A percentile compares a stretch with the other conserved stretches of the same genome.
Conservation (phyloP, 2,888 invertebrate species). For the Yponomeuta evonymella region DNA sequence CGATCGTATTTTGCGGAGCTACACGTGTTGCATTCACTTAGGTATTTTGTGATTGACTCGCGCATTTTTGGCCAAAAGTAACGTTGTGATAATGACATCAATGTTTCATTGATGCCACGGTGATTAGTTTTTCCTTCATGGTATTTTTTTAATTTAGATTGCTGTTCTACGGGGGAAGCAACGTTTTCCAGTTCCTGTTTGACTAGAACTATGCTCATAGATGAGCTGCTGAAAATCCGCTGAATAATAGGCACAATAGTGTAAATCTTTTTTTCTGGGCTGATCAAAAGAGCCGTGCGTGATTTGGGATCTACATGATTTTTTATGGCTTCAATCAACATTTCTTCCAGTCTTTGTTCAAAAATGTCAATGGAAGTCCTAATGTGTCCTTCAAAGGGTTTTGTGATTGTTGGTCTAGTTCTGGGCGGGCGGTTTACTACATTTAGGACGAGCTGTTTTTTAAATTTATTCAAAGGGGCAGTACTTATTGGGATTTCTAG, state of each 20-base stretch:
- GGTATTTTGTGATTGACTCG: conserved; percentile 12
- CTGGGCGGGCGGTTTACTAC: background rate
- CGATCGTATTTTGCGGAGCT: conserved; percentile 23
- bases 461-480: conserved; percentile 11
- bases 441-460: conserved; percentile 3
- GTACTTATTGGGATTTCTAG: conserved; percentile 4
- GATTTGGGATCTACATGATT: conserved; percentile 3
- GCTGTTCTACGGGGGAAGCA: background rate
- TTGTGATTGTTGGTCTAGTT: background rate
- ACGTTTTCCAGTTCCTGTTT: conserved; percentile 8
- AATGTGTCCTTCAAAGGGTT: conserved; percentile 12
- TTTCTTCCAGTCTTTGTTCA: conserved; percentile 3
- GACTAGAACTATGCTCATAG: background rate
- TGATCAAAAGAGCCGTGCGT: background rate
- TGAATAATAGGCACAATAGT: conserved; percentile 4
- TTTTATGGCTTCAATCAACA: conserved; percentile 4
- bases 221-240: background rate
- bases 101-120: conserved; percentile 16
- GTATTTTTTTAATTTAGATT: conserved; percentile 10
- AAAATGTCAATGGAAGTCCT: conserved; percentile 4
- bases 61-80: conserved; percentile 19
- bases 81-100: conserved; percentile 2
- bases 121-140: conserved; percentile 19
- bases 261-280: background rate
- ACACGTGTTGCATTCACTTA: conserved; percentile 18